A percentile compares a stretch with the other conserved stretches of the same genome.
Evolutionary conservation across 2,113 vertebrate genomes (phyloP).

Genomic region (Phaethon lepturus): DNA sequence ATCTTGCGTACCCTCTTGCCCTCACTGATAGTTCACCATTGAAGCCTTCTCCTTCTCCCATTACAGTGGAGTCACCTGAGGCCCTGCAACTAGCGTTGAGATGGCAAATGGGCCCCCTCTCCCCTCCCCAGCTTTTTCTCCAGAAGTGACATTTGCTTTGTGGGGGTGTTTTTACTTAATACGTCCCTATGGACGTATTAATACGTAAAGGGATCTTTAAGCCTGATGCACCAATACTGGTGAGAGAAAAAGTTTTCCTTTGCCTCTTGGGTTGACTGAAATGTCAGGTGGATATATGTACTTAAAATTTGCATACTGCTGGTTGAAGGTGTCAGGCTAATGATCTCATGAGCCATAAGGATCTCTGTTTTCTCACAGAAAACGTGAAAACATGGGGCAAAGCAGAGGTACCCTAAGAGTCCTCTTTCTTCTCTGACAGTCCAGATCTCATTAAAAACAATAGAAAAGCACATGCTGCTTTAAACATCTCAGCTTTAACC

Average conservation of each 20-base stretch:
- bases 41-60: not conserved
- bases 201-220: too few species aligned
- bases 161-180: not conserved
- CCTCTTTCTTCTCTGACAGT: not conserved
- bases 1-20: not conserved
- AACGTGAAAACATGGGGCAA: not conserved
- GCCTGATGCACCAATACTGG: too few species aligned
- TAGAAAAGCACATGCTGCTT: not conserved
- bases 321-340: not conserved
- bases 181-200: too few species aligned
- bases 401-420: not conserved
- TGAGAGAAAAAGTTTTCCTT: not conserved
- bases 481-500: not conserved
- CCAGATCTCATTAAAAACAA: not conserved
- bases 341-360: too few species aligned
- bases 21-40: not conserved
- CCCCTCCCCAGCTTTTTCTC: not conserved
- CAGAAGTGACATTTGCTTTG: not conserved
- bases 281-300: fast-evolving
- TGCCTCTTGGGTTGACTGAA: not conserved
- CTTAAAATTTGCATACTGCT: not conserved
- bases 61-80: not conserved
- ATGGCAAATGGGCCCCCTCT: not conserved
- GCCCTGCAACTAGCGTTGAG: not conserved
- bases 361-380: not conserved